These are phyloP conservation scores for Capitulum mitella DNA, from an alignment of 2,888 invertebrate genomes.

Conservation along the genomic window DNA sequence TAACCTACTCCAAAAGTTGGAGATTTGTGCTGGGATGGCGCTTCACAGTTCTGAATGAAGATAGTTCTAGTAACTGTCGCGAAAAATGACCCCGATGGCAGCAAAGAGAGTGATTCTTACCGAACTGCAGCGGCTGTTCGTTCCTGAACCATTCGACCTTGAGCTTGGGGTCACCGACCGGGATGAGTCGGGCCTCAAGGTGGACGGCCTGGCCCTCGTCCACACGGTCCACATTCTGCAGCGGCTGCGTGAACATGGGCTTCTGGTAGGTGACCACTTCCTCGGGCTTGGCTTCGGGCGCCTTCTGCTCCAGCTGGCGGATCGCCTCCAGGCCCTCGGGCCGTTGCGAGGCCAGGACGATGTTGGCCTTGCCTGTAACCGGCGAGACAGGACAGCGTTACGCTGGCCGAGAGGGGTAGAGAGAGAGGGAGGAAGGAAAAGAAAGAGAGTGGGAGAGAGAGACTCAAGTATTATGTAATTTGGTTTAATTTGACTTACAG, in stretches of 20 bases:
- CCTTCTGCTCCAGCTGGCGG: slow-evolving; percentile 63
- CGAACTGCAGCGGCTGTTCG: slow-evolving; percentile 81
- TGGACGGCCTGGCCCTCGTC: slow-evolving; percentile 84
- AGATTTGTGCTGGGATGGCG: no score
- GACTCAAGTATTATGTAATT: no score
- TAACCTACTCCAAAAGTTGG: no score
- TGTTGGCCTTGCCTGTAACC: slow-evolving; percentile 55
- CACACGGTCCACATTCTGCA: slow-evolving; percentile 81
- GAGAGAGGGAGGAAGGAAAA: no score
- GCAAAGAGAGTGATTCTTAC: no score
- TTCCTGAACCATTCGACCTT: slow-evolving; percentile 93
- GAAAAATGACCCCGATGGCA: no score
- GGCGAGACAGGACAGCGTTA: not conserved
- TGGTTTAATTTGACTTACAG: no score
- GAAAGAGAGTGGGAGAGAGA: no score
- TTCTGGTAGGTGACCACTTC: slow-evolving; percentile 63
- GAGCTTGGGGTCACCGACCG: slow-evolving; percentile 87
- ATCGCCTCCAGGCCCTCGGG: slow-evolving; percentile 93
- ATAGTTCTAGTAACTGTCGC: no score
- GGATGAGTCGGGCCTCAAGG: slow-evolving; percentile 89
- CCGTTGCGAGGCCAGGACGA: slow-evolving; percentile 81
- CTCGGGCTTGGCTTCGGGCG: slow-evolving; percentile 59
- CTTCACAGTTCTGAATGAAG: no score
- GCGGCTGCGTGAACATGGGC: slow-evolving; percentile 88
- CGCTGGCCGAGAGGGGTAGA: no score